phyloP scores from a whole-genome alignment of 2,797 vertebrate species.

The Dendrocincla tyrannina region DNA sequence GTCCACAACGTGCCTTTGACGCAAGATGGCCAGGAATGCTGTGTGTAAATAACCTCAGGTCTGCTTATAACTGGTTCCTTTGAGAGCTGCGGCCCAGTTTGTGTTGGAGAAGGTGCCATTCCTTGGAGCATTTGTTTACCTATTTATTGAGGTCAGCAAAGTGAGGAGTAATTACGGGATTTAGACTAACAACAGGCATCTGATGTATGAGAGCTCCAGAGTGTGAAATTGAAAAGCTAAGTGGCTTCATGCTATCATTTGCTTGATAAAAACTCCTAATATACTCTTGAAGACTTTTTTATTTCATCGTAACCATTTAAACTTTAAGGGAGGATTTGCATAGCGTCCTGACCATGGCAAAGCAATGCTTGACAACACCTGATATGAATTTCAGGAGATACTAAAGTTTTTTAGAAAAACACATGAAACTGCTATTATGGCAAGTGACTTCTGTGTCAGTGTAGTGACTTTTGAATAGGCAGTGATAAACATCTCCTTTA shows the following conservation, averaged over 20 bases:
- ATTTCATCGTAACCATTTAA: conserved; percentile 1
- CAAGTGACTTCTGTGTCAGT: accelerated
- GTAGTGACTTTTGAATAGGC: background rate
- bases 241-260: conserved; percentile 60
- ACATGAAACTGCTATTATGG: background rate
- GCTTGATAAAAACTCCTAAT: conserved; percentile 37
- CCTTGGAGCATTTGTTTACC: conserved; percentile 53
- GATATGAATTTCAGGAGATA: background rate
- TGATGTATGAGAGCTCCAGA: conserved; percentile 54
- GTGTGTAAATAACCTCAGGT: conserved; percentile 34
- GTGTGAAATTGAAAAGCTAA: conserved; percentile 75
- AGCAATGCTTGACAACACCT: background rate
- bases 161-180: conserved; percentile 45
- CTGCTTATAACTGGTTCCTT: conserved; percentile 5
- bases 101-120: conserved; percentile 22
- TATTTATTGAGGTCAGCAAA: conserved; percentile 61
- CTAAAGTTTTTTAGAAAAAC: background rate
- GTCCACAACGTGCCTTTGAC: background rate
- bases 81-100: background rate
- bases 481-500: background rate
- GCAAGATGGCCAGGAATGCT: conserved; percentile 19
- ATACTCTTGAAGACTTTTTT: background rate
- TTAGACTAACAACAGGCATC: conserved; percentile 60
- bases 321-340: background rate
- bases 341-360: background rate